Evolutionary conservation across 1,140 invertebrate species (phyloP), one percentile per base, ranked within the genome.

Genomic region (Drosophila kohkoa): DNA sequence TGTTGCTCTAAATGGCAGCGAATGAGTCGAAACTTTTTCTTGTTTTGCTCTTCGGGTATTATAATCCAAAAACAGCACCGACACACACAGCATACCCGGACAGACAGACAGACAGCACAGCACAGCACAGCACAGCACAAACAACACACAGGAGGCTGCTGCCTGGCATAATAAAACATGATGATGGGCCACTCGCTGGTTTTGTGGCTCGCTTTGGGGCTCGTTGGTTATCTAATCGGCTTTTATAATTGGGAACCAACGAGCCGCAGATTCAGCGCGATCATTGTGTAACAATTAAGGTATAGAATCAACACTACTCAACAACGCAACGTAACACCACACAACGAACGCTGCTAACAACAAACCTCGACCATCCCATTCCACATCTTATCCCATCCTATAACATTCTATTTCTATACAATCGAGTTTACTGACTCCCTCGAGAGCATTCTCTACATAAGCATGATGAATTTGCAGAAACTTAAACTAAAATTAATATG

Each of bases 211-310:
- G 66, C 57, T 72, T 74, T 55, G 71, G 64, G 64, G 65, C 49
- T 62, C 57, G 65, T 59, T 79, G 80, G 80, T 88, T 87, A 82
- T 80, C 82, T 88, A 88, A 83, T 87, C 82, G 82, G 73, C 85
- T 82, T 83, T 88, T 87, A 88, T 88, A 87, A 88, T 87, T 87
- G 83, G 80, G 65, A 79, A 69, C 67, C 75, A 77, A 79, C 74
- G 76, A 74, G 57, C 69, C 28, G 68, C 55, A 74, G 77, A 82
- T 88, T 87, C 80, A 77, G 82, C 74, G 72, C 80, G 83, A 88
- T 82, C 82, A 87, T 88, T 87, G 82, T 88, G 83, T 83, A 88
- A 87, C 82, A 87, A 87, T 87, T 86, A 86, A 86, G 82, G 82
- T 68, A 79, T 70, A 70, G 78, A 75, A 81, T 85, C 81, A 81